Conservation (phyloP, 2,113 vertebrate species). For the Trogon melanurus region DNA sequence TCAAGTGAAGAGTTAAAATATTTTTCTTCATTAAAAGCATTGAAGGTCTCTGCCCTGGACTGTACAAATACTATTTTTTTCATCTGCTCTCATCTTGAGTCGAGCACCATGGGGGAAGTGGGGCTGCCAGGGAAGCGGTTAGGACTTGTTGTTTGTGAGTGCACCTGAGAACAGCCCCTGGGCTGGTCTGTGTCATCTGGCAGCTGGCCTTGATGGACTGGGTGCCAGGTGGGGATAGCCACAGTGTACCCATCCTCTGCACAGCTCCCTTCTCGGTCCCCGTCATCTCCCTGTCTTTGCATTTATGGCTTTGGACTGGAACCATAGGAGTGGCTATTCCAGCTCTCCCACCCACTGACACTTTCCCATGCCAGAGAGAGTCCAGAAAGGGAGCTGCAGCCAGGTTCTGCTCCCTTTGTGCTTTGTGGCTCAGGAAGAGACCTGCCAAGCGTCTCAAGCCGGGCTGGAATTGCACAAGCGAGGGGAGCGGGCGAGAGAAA, state of each 20-base stretch:
- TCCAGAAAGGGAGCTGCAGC: neutral
- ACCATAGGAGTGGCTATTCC: neutral
- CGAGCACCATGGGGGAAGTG: rapidly evolving
- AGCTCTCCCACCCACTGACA: conserved; percentile 13
- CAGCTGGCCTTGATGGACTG: neutral
- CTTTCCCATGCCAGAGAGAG: neutral
- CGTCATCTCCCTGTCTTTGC: neutral
- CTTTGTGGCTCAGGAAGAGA: neutral
- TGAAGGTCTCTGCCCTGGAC: neutral
- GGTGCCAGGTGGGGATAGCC: neutral
- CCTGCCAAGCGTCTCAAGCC: too few relatives aligned
- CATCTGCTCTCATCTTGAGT: neutral
- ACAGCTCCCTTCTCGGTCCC: neutral
- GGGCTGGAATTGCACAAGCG: rapidly evolving
- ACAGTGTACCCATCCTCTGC: rapidly evolving
- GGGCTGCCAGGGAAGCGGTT: neutral
- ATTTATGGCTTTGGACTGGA: neutral
- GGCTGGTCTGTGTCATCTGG: neutral
- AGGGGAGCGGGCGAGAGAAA: neutral
- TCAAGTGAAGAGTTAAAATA: neutral
- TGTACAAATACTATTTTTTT: neutral
- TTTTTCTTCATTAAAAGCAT: neutral
- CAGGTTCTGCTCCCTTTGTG: neutral
- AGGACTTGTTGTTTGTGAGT: neutral
- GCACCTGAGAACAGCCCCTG: neutral